Percentiles rank a stretch among this genome's conserved stretches.
Evolutionary conservation across 2,113 vertebrate genomes (phyloP).

Genomic region (Siniperca knerii): DNA sequence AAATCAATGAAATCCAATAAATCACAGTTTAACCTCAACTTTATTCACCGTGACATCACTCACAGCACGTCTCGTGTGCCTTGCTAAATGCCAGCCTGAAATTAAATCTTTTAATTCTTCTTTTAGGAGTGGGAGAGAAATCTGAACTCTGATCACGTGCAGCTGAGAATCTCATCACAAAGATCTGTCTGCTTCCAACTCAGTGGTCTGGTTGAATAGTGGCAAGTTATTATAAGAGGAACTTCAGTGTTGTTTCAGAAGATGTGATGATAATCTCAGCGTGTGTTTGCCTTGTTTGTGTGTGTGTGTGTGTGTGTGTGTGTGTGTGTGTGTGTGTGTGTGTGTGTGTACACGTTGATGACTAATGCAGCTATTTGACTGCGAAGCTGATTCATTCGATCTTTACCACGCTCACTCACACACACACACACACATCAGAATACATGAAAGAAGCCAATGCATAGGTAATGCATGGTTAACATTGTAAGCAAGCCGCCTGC

Average conservation of each 20-base stretch:
- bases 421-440: slow-evolving; percentile 17
- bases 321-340: not conserved
- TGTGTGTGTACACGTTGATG: slow-evolving; percentile 9
- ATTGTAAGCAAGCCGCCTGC: slow-evolving; percentile 4
- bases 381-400: slow-evolving; percentile 27
- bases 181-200: slow-evolving; percentile 46
- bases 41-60: slow-evolving; percentile 16
- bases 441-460: slow-evolving; percentile 21
- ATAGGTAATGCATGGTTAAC: slow-evolving; percentile 34
- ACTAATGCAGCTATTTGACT: slow-evolving; percentile 39
- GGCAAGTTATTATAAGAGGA: slow-evolving; percentile 65
- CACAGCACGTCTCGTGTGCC: not conserved
- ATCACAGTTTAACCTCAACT: slow-evolving; percentile 22
- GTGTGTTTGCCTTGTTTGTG: slow-evolving; percentile 37
- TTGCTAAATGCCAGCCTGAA: slow-evolving; percentile 41
- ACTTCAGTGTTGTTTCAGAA: slow-evolving; percentile 56
- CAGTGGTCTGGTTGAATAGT: slow-evolving; percentile 57
- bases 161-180: slow-evolving; percentile 62
- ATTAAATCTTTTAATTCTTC: slow-evolving; percentile 11
- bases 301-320: not conserved
- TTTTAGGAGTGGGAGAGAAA: not conserved
- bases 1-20: slow-evolving; percentile 29
- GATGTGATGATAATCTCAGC: slow-evolving; percentile 54
- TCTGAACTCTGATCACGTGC: slow-evolving; percentile 59
- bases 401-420: slow-evolving; percentile 1